phyloP scores from a whole-genome alignment of 2,113 vertebrate species.

The Furnarius figulus region DNA sequence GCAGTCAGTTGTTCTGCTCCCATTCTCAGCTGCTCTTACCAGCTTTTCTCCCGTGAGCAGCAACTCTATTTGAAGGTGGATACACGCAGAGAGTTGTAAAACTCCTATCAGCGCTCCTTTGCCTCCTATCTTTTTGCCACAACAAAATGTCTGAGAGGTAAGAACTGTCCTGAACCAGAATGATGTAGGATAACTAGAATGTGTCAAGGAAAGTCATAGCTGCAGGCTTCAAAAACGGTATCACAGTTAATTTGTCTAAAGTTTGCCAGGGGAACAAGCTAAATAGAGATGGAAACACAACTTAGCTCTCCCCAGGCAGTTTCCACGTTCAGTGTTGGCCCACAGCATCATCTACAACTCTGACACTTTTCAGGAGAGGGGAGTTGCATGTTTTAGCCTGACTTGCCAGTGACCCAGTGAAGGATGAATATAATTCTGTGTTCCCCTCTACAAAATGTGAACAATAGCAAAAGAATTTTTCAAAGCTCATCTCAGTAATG shows the following conservation, averaged over 20 bases:
- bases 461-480: background rate
- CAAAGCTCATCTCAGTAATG: background rate
- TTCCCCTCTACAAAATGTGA: background rate
- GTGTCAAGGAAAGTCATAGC: background rate
- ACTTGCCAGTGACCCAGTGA: background rate
- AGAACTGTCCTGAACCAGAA: background rate
- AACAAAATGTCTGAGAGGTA: background rate
- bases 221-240: background rate
- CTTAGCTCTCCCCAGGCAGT: background rate
- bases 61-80: background rate
- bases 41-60: background rate
- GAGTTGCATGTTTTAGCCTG: background rate
- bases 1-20: background rate
- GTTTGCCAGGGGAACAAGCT: background rate
- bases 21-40: background rate
- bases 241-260: background rate
- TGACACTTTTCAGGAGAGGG: background rate
- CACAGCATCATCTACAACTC: background rate
- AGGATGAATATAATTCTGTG: background rate
- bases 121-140: background rate
- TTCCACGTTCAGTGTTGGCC: background rate
- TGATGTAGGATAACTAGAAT: background rate
- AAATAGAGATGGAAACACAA: background rate
- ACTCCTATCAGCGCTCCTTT: background rate
- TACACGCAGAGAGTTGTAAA: background rate